Percentiles rank a stretch among this genome's conserved stretches.
Conservation (phyloP, 2,888 invertebrate species). For the Cosmorhoe ocellata region DNA sequence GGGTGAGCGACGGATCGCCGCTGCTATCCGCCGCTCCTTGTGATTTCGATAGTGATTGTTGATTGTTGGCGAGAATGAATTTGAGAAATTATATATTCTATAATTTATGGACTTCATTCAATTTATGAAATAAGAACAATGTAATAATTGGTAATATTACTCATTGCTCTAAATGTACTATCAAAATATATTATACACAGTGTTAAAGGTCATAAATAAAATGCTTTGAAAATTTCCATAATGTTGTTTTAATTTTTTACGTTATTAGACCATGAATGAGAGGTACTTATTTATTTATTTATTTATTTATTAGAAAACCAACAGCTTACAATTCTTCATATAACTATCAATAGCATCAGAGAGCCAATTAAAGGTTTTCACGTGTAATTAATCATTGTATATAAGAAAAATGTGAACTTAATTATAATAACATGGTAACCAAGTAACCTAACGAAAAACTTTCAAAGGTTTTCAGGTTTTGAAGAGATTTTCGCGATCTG, state of each 20-base stretch:
- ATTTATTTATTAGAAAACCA: no score
- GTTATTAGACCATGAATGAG: no score
- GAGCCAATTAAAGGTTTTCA: no score
- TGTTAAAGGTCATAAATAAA: constrained; percentile 83
- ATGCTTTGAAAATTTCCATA: constrained; percentile 82
- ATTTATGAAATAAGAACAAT: constrained; percentile 80
- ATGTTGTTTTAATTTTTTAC: constrained; percentile 56
- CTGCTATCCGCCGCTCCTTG: constrained; percentile 42
- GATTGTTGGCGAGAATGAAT: constrained; percentile 78
- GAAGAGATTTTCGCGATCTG: no score
- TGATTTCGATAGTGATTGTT: constrained; percentile 77
- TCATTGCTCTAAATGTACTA: constrained; percentile 84
- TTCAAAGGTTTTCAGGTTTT: no score
- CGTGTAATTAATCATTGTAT: no score
- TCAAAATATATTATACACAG: constrained; percentile 83
- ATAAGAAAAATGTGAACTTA: no score
- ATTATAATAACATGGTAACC: no score
- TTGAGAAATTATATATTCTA: constrained; percentile 77
- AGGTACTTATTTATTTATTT: no score
- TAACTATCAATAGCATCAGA: no score
- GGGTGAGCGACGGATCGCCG: constrained; percentile 28
- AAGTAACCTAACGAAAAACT: no score
- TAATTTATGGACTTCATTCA: constrained; percentile 80
- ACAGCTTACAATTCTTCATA: no score
- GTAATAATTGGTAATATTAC: constrained; percentile 83